phyloP scores from a whole-genome alignment of 2,113 vertebrate genomes.

The Pseudorasbora parva region DNA sequence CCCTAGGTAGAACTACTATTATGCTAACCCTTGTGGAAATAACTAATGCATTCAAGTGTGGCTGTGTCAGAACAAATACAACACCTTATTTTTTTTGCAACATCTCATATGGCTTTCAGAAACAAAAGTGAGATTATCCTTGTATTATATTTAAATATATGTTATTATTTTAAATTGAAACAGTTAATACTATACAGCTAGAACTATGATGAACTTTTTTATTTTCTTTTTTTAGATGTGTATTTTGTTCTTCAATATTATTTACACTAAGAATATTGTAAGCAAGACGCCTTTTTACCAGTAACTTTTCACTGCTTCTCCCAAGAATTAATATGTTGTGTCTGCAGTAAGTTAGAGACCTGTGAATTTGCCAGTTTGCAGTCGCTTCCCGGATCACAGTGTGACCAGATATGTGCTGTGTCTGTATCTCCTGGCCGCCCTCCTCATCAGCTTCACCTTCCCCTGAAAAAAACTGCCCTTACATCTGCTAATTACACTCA shows the following conservation, averaged over 20 bases:
- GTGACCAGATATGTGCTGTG: constrained; percentile 47
- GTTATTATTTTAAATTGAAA: neutral
- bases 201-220: neutral
- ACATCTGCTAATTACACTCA: constrained; percentile 58
- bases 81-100: neutral
- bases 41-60: constrained; percentile 7
- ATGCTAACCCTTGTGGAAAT: constrained; percentile 6
- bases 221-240: no score
- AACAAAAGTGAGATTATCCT: neutral
- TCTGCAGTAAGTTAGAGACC: constrained; percentile 42
- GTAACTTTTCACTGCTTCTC: neutral
- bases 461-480: constrained; percentile 43
- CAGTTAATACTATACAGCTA: neutral
- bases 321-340: neutral
- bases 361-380: constrained; percentile 40
- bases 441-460: constrained; percentile 39
- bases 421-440: constrained; percentile 28
- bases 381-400: constrained; percentile 48
- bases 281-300: neutral
- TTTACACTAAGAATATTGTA: neutral
- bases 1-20: neutral
- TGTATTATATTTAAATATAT: neutral
- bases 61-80: neutral
- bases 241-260: neutral
- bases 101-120: neutral